phyloP scores from a whole-genome alignment of 2,797 vertebrate genomes.

The Sebastes matsubarae region DNA sequence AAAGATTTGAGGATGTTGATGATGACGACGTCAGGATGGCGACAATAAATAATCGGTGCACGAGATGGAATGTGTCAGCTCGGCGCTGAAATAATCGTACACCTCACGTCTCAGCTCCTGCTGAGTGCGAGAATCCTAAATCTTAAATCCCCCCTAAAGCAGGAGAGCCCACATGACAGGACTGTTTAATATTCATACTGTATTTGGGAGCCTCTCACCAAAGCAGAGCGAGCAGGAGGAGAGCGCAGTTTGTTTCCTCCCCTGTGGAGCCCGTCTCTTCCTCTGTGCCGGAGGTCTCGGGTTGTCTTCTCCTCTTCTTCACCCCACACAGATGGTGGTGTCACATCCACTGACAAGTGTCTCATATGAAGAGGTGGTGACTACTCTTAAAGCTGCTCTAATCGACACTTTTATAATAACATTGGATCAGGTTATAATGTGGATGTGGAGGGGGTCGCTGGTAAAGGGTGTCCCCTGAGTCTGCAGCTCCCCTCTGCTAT shows the following conservation, averaged over 20 bases:
- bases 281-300: constrained; percentile 46
- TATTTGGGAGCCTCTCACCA: constrained; percentile 49
- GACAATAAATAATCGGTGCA: constrained; percentile 56
- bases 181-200: constrained; percentile 73
- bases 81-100: constrained; percentile 45
- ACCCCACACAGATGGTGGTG: constrained; percentile 41
- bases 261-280: constrained; percentile 46
- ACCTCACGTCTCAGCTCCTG: constrained; percentile 54
- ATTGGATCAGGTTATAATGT: background rate
- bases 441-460: background rate
- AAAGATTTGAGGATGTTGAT: constrained; percentile 42
- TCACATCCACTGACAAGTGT: constrained; percentile 38
- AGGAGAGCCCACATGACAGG: constrained; percentile 60
- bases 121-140: constrained; percentile 68
- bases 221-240: constrained; percentile 54
- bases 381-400: background rate
- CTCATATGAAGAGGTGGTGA: background rate
- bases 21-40: constrained; percentile 43
- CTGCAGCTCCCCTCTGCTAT: background rate
- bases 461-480: background rate
- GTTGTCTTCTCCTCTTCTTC: constrained; percentile 38
- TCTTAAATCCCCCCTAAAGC: constrained; percentile 65
- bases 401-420: background rate
- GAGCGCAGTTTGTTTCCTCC: constrained; percentile 54
- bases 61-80: constrained; percentile 49